phyloP scores from a whole-genome alignment of 2,797 vertebrate genomes.

The Aulostomus chinensis region DNA sequence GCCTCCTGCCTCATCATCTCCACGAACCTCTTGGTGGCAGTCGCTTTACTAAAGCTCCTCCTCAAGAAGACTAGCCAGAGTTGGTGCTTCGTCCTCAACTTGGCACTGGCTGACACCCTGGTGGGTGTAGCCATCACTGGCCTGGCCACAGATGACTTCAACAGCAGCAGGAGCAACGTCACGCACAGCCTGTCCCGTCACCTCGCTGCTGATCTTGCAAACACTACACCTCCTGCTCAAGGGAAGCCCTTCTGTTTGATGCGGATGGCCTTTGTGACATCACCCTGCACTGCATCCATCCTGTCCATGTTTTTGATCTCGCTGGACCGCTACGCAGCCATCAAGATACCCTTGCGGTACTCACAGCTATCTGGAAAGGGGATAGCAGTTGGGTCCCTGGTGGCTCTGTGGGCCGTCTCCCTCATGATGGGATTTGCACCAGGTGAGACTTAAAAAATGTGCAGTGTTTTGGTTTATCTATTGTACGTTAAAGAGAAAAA shows the following conservation, averaged over 20 bases:
- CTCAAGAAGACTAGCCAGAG: slow-evolving; percentile 78
- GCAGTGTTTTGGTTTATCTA: background rate
- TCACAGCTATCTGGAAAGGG: slow-evolving; percentile 75
- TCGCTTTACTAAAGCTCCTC: slow-evolving; percentile 80
- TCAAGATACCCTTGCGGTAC: slow-evolving; percentile 89
- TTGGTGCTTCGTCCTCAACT: slow-evolving; percentile 89
- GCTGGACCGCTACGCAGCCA: slow-evolving; percentile 89
- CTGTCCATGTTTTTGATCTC: slow-evolving; percentile 89
- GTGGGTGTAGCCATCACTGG: slow-evolving; percentile 86
- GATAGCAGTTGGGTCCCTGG: slow-evolving; percentile 64
- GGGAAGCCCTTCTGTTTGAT: slow-evolving; percentile 80
- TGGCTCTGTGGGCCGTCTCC: slow-evolving; percentile 82
- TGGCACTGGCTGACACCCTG: slow-evolving; percentile 85
- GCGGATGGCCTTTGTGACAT: slow-evolving; percentile 86
- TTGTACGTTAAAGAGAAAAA: too few relatives aligned
- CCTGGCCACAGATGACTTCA: slow-evolving; percentile 81
- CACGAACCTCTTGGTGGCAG: slow-evolving; percentile 82
- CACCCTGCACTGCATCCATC: slow-evolving; percentile 87
- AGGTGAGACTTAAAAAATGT: slow-evolving; percentile 42
- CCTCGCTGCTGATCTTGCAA: background rate
- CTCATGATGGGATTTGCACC: slow-evolving; percentile 84
- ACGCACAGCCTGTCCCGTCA: background rate
- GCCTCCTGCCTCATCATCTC: slow-evolving; percentile 85
- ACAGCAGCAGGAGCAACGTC: background rate
- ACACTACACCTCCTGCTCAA: background rate